Conservation (phyloP, 2,113 vertebrate species). For the Cinclus cinclus region DNA sequence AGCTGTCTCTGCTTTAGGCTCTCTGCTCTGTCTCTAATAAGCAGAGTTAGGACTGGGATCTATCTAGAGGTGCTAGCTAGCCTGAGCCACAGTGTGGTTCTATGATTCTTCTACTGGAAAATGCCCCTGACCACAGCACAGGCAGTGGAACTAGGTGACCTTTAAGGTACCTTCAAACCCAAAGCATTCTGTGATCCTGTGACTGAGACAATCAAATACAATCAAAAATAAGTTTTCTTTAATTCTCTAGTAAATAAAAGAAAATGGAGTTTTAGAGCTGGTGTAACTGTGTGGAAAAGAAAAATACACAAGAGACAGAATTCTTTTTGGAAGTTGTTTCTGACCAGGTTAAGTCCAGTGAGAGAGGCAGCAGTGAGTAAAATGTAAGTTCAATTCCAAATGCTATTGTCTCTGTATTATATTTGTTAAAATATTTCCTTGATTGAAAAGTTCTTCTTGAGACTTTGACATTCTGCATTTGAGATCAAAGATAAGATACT, state of each 20-base stretch:
- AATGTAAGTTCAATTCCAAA: not conserved
- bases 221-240: not conserved
- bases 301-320: rapidly evolving
- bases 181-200: not conserved
- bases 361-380: not conserved
- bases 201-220: not conserved
- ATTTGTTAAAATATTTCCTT: not conserved
- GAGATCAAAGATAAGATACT: not conserved
- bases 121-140: not conserved
- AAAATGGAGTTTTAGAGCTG: not conserved
- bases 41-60: not conserved
- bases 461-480: not conserved
- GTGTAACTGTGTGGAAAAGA: not conserved
- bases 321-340: not conserved
- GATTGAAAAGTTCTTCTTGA: not conserved
- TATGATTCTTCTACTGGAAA: not conserved
- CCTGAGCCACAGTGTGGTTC: not conserved
- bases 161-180: not conserved
- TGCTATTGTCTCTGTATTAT: not conserved
- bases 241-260: not conserved
- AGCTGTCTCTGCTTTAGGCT: not conserved
- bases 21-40: not conserved
- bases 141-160: rapidly evolving
- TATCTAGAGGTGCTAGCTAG: not conserved
- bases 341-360: not conserved